Evolutionary conservation across 2,797 vertebrate genomes (phyloP), one percentile per base, ranked within the genome.

Genomic region (Fistularia commersonii): DNA sequence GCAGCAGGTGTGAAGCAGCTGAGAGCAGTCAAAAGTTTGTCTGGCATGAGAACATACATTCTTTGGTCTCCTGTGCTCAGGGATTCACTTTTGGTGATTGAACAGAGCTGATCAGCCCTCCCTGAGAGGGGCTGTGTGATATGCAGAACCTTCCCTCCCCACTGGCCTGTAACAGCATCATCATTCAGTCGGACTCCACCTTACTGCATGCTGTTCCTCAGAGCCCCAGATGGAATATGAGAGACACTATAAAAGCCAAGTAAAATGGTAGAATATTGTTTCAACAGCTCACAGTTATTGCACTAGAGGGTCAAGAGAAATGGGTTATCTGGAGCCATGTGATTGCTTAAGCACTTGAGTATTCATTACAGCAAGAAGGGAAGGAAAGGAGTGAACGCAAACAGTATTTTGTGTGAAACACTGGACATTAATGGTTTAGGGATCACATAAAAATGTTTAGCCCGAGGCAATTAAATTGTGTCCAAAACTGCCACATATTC

Each of bases 1-100:
- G 58, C 52, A 72, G 78, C 83, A 88, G 83, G 87, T 88, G 86
- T 78, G 60, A 68, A 65, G 76, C 86, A 85, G 72, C 82, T 82
- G 69, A 76, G 68, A 73, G 38, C 45, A 9, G 34, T 77, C 66
- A 63, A 60, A 58, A 48, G 45, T 31, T 54, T 31, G 45, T 44
- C 54, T 70, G 79, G 71, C 74, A 41, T 41, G 8, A 41, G 50
- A 57, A 62, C 33, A 77, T 51, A 77, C 66, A 51, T 60, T 61
- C 54, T 73, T 60, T 57, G 44, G 40, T 74, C 78, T 74, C 64
- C 56, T 67, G 57, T 49, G 59, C 74, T 68, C 73, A 69, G 32
- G 57, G 42, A 77, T 66, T 41, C 66, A 79, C 47, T 64, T 40
- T 65, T 66, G 71, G 65, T 69, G 76, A 61, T 67, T 75, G 48